A percentile compares a stretch with the other conserved stretches of the same genome.
phyloP scores from a whole-genome alignment of 92 coral and sea anemone genomes.

The Galaxea fascicularis region DNA sequence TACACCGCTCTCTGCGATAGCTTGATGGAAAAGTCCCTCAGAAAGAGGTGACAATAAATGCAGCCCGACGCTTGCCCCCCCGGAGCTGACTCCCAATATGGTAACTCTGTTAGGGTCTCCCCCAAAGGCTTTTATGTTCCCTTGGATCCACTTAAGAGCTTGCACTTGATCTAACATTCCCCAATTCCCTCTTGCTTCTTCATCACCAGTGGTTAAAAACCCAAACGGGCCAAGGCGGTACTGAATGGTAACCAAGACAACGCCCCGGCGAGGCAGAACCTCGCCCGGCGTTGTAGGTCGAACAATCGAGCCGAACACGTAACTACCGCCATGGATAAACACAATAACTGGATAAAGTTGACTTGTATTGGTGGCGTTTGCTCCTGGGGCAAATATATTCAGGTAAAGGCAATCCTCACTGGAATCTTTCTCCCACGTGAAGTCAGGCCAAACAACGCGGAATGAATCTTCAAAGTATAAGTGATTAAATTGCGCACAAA shows the following conservation, averaged over 20 bases:
- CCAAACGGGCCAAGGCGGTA: conserved; percentile 88
- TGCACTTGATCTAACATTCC: conserved; percentile 90
- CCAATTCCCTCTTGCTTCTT: conserved; percentile 72
- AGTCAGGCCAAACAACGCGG: conserved; percentile 44
- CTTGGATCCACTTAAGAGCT: conserved; percentile 86
- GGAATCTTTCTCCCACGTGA: conserved; percentile 34
- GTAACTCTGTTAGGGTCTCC: conserved; percentile 89
- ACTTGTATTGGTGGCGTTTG: conserved; percentile 5
- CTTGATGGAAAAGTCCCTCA: conserved; percentile 85
- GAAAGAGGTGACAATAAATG: conserved; percentile 81
- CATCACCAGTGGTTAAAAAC: conserved; percentile 74
- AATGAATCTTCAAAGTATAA: conserved; percentile 15
- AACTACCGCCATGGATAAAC: conserved; percentile 88
- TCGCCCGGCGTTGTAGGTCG: conserved; percentile 79
- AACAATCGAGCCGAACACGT: conserved; percentile 68
- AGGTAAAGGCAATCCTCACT: conserved; percentile 80
- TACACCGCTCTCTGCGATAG: conserved; percentile 87
- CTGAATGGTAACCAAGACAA: conserved; percentile 80
- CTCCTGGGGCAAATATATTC: conserved; percentile 70
- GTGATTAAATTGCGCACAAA: conserved; percentile 10
- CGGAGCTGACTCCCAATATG: conserved; percentile 93
- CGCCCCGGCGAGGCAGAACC: conserved; percentile 66
- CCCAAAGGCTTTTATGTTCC: conserved; percentile 80
- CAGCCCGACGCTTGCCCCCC: conserved; percentile 95
- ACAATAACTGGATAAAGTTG: conserved; percentile 70